phyloP scores from a whole-genome alignment of 2,888 invertebrate species.

The Epinotia demarniana region DNA sequence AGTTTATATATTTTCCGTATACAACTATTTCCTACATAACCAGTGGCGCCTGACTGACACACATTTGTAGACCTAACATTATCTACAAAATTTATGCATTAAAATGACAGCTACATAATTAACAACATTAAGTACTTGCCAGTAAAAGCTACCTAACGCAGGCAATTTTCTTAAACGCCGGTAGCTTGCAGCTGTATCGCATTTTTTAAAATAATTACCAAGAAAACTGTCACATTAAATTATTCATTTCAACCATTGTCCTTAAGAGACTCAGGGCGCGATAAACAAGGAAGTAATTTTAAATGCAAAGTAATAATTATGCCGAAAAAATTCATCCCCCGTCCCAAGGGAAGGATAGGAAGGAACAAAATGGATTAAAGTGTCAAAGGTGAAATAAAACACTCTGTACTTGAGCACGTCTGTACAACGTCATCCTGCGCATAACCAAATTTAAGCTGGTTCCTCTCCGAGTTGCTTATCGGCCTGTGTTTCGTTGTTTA shows the following conservation, averaged over 20 bases:
- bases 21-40: constrained; percentile 18
- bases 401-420: constrained; percentile 72
- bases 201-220: constrained; percentile 17
- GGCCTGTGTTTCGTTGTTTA: neutral
- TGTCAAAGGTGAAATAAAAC: constrained; percentile 85
- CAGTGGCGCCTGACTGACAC: constrained; percentile 31
- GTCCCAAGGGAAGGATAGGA: constrained; percentile 77
- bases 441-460: constrained; percentile 37
- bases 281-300: constrained; percentile 66
- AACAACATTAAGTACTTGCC: constrained; percentile 25
- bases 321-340: constrained; percentile 75
- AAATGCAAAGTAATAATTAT: constrained; percentile 82
- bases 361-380: constrained; percentile 84
- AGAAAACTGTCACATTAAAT: constrained; percentile 36
- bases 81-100: constrained; percentile 41
- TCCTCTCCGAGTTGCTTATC: neutral
- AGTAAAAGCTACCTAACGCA: constrained; percentile 25
- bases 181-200: constrained; percentile 34
- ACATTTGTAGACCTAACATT: constrained; percentile 41
- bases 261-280: constrained; percentile 41
- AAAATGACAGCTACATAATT: constrained; percentile 38
- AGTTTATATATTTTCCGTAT: neutral
- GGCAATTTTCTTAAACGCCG: constrained; percentile 35
- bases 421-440: constrained; percentile 68
- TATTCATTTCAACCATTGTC: constrained; percentile 34